Conservation (phyloP, 2,888 invertebrate species). For the Amiota minor region DNA sequence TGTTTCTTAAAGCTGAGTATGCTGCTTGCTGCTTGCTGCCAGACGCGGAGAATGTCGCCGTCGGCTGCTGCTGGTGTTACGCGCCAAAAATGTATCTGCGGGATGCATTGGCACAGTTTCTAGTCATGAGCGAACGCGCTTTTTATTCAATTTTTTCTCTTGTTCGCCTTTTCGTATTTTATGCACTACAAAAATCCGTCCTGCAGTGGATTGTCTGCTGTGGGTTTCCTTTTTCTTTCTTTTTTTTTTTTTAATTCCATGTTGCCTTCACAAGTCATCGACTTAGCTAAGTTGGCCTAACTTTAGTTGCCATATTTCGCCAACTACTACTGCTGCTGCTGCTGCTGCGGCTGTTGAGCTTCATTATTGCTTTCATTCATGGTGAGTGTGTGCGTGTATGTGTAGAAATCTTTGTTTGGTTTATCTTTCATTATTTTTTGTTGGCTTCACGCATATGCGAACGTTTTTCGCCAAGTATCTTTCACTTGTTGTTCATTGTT, state of each 20-base stretch:
- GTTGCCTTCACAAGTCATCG: neutral
- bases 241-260: constrained; percentile 3
- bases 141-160: constrained; percentile 1
- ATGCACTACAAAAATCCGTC: neutral
- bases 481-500: constrained; percentile 21
- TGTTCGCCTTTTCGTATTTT: neutral
- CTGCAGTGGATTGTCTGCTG: neutral
- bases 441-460: constrained; percentile 11
- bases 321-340: neutral
- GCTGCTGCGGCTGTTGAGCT: constrained; percentile 7
- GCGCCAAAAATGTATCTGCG: constrained; percentile 21
- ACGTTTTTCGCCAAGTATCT: neutral
- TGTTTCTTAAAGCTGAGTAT: neutral
- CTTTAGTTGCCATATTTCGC: constrained; percentile 7
- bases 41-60: too few relatives aligned
- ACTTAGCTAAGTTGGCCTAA: constrained; percentile 15
- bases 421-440: constrained; percentile 14
- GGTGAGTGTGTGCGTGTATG: neutral
- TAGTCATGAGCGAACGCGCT: neutral
- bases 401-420: neutral
- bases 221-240: neutral
- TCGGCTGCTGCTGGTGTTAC: constrained; percentile 15
- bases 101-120: constrained; percentile 12
- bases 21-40: too few relatives aligned
- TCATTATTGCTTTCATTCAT: constrained; percentile 16